Base-by-base conservation (phyloP, 2,888 invertebrate genomes). In the Lithophane semibrunnea region DNA sequence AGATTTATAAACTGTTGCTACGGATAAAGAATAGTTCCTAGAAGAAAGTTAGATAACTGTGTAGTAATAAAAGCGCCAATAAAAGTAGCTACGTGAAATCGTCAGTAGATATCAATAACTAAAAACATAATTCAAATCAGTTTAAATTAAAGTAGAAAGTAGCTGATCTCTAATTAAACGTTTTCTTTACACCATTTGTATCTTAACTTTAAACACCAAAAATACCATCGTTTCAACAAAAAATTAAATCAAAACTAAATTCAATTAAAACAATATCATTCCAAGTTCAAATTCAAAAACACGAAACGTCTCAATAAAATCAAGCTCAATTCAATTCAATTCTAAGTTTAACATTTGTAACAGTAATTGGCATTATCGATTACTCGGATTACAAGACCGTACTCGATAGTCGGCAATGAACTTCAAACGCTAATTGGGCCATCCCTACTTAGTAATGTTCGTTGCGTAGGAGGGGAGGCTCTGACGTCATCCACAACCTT, bases 401-500 rank as follows among this genome's bases (percentile, higher is more conserved):
- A 79, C 66, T 88, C 75, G 78, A 81, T 86, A 82, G 73, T 82
- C 79, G 82, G 72, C 75, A 87, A 86, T 86, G 84, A 86, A 86
- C 79, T 87, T 86, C 82, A 86, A 86, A 85, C 71, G 79, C 75
- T 88, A 88, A 88, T 88, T 86, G 85, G 78, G 85, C 65, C 80
- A 88, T 86, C 79, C 83, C 79, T 83, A 85, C 83, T 75, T 76
- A 80, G 80, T 81, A 82, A 80, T 84, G 82, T 82, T 82, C 80
- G 72, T 79, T 83, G 77, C 78, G 86, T 82, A 71, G 83, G 87
- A 68, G 81, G 86, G 77, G 81, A 76, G 77, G 80, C 47, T 24
- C 80, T 91, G 90, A 91, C 92, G 91, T 92, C 92, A 92, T 86
- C 24, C 74, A 64, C 76, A 89, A 89, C 90, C 91, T 91, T 88